Conservation (phyloP, 1,140 invertebrate species). For the Diprion similis region DNA sequence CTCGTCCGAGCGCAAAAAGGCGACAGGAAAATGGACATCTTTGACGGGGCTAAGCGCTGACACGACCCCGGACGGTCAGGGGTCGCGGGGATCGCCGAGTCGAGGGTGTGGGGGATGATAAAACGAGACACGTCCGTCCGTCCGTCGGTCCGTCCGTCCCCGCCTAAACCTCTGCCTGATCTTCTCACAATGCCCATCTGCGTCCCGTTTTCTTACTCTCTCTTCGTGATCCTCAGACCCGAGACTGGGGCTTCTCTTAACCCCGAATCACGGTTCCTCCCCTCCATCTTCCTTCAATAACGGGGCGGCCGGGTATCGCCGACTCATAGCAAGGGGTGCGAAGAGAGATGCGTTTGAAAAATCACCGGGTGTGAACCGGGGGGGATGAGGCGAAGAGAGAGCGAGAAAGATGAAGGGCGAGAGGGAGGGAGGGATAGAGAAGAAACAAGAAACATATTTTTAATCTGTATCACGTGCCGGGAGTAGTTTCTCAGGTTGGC, state of each 20-base stretch:
- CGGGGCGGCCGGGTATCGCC: slow-evolving; percentile 18
- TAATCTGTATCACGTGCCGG: slow-evolving; percentile 27
- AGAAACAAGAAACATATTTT: slow-evolving; percentile 12
- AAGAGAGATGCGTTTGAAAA: slow-evolving; percentile 8
- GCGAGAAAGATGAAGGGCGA: too few relatives aligned
- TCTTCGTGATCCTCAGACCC: not conserved
- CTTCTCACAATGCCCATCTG: slow-evolving; percentile 24
- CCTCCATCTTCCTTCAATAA: not conserved
- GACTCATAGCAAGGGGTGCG: slow-evolving; percentile 20
- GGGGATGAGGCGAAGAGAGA: not conserved
- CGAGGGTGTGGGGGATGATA: slow-evolving; percentile 2
- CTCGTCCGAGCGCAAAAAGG: slow-evolving; percentile 1
- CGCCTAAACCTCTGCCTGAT: not conserved
- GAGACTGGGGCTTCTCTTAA: not conserved
- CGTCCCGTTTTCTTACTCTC: slow-evolving; percentile 13
- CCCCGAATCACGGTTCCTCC: not conserved
- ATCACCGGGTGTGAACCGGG: not conserved
- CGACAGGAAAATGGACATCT: slow-evolving; percentile 30
- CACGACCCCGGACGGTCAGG: slow-evolving; percentile 3
- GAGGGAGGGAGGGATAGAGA: too few relatives aligned
- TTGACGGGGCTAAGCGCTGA: slow-evolving; percentile 8
- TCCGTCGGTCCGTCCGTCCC: slow-evolving; percentile 10
- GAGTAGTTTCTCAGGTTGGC: slow-evolving; percentile 1
- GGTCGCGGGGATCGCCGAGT: not conserved
- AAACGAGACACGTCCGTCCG: slow-evolving; percentile 22